These are phyloP conservation scores for Pinna nobilis DNA, from an alignment of 1,140 invertebrate species.

Conservation along the genomic window DNA sequence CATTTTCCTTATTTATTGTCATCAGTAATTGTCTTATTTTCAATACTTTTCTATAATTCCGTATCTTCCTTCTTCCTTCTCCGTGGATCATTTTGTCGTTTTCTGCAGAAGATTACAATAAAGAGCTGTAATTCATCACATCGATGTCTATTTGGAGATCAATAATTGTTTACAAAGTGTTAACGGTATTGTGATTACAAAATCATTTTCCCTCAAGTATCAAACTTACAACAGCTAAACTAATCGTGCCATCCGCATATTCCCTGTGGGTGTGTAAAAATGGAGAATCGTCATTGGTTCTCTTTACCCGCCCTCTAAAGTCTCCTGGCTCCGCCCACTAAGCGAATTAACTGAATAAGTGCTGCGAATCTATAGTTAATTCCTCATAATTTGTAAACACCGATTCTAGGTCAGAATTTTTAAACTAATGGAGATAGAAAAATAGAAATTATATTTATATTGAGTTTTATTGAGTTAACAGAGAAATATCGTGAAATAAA, in stretches of 20 bases:
- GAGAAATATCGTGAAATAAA: not conserved
- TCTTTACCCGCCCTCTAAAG: not conserved
- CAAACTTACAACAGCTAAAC: slow-evolving; percentile 2
- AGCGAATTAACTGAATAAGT: slow-evolving; percentile 2
- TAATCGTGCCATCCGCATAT: slow-evolving; percentile 3
- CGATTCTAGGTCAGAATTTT: slow-evolving; percentile 5
- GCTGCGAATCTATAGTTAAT: not conserved
- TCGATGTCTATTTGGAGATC: slow-evolving; percentile 11
- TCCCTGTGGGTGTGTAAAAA: slow-evolving; percentile 4
- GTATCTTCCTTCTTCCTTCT: too few relatives aligned
- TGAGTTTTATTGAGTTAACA: not conserved
- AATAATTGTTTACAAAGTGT: slow-evolving; percentile 28
- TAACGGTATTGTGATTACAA: slow-evolving; percentile 23
- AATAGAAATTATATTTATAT: slow-evolving; percentile 9
- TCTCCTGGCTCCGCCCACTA: not conserved
- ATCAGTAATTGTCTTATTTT: too few relatives aligned
- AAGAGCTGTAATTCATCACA: slow-evolving; percentile 18
- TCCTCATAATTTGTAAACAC: slow-evolving; percentile 11
- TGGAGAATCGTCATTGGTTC: not conserved
- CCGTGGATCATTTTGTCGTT: too few relatives aligned
- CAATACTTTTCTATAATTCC: too few relatives aligned
- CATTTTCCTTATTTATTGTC: too few relatives aligned
- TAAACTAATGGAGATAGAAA: too few relatives aligned
- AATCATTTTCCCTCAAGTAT: too few relatives aligned
- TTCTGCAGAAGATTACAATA: too few relatives aligned